Base-by-base conservation (phyloP, 1,140 invertebrate species). In the Heliconius congener region DNA sequence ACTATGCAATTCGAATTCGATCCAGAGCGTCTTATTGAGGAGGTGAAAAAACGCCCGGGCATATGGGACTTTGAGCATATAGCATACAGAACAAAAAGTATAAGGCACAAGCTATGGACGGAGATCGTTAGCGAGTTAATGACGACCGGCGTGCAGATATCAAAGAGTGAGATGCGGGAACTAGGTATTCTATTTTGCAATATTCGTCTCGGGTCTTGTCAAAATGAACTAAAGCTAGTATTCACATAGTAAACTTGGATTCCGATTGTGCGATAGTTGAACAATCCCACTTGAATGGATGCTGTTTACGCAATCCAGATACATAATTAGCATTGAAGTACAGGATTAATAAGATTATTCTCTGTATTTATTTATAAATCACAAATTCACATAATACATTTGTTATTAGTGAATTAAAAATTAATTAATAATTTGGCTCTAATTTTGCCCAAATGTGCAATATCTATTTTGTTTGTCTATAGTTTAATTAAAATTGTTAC, bases 1-100 rank as follows among this genome's bases (percentile, higher is more conserved):
- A 87, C 81, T 8, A 88, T 93, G 84, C 89, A 93, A 82, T 92
- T 93, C 66, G 93, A 94, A 90, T 94, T 92, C 60, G 92, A 94
- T 50, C 93, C 92, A 1, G 93, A 94, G 70, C 79, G 82, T 13
- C 84, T 94, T 0, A 93, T 94, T 76, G 88, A 93, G 52, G 91
- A 92, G 76, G 88, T 94, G 30, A 90, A 88, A 71, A 93, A 91
- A 81, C 87, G 93, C 0, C 91, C 91, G 4, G 91, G 91, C 9
- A 87, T 94, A 85, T 94, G 93, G 93, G 88, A 94, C 81, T 88
- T 87, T 75, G 90, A 91, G n/a, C 83, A 93, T 55, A 60, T 85
- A 3, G 90, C 90, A 11, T 92, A 94, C 73, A 87, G 88, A 46
- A 83, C 87, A 0, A 93, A 89, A 81, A 86, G 85, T 18, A 84